Evolutionary conservation across 2,797 vertebrate genomes (phyloP), one percentile per base, ranked within the genome.

Genomic region (Sciurus carolinensis): DNA sequence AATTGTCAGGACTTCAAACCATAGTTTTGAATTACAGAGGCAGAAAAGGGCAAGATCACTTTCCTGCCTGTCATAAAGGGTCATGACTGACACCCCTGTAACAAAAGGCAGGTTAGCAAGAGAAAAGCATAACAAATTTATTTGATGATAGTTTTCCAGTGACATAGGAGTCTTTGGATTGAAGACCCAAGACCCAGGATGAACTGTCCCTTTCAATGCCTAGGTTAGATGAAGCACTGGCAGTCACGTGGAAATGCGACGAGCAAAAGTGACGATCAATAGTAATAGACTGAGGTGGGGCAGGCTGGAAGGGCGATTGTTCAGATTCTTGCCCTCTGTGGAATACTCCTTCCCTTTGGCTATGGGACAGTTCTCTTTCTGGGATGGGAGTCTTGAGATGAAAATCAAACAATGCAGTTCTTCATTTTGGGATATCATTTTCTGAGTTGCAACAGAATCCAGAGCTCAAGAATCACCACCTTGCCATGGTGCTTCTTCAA

Each of bases 1-100:
- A 85, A 69, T 77, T 59, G 24, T 71, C 17, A 44, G 42, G 67
- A 95, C 89, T 95, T 96, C 39, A 77, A 76, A 13, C 18, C 26
- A 71, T 44, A 1, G 28, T 18, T 76, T 85, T 88, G 42, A 90
- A 73, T 66, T 24, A 1, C 62, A 28, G 66, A n/a, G 33, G 15
- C 33, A 67, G 66, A 67, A n/a, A 67, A 77, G 7, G 10, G 10
- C 3, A 62, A n/a, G 8, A 15, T 7, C 4, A n/a, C 26, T 39
- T 73, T 80, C n/a, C 36, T 82, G 36, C 2, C 13, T 24, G 36
- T 44, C 54, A 3, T 8, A 7, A 17, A 47, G 18, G n/a, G 12
- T 77, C 44, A 52, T 77, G 24, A 3, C 59, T 66, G 44, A 90
- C 15, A 66, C 1, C 13, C 26, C 44, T 54, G 54, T 64, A 87